Evolutionary conservation across 1,140 invertebrate genomes (phyloP).

Genomic region (Choristoneura fumiferana): DNA sequence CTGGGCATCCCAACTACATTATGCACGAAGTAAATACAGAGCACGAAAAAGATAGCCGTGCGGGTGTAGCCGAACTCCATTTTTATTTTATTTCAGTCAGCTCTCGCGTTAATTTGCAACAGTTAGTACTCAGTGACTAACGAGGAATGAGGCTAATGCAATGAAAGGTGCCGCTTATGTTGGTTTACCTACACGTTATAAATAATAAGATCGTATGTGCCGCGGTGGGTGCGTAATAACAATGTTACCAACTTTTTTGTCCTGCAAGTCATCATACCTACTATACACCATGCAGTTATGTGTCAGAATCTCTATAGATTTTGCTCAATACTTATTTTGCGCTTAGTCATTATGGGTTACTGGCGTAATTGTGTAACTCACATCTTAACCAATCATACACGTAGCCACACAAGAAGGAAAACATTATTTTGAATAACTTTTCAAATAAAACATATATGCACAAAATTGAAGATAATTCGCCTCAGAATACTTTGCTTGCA

Average conservation of each 20-base stretch:
- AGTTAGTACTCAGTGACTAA: neutral
- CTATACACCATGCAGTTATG: too few species aligned
- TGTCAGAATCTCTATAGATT: too few species aligned
- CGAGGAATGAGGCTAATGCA: neutral
- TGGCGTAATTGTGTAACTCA: too few species aligned
- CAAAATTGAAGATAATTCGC: too few species aligned
- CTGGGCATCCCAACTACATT: neutral
- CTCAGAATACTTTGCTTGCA: too few species aligned
- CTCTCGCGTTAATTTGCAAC: neutral
- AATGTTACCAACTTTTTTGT: neutral
- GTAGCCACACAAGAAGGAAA: too few species aligned
- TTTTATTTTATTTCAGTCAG: neutral
- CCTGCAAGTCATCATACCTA: neutral
- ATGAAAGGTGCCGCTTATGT: constrained; percentile 3
- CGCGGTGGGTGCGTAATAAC: constrained; percentile 5
- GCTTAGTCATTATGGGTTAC: too few species aligned
- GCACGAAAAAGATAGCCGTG: neutral
- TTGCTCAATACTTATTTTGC: too few species aligned
- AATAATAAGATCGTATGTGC: neutral
- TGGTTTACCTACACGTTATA: neutral
- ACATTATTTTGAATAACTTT: too few species aligned
- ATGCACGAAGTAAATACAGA: constrained; percentile 2
- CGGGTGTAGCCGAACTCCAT: neutral
- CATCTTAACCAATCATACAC: too few species aligned
- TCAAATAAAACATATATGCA: too few species aligned